Percentiles rank a stretch among this genome's conserved stretches.
Conservation (phyloP, 2,113 vertebrate genomes). For the Lophura nycthemera region DNA sequence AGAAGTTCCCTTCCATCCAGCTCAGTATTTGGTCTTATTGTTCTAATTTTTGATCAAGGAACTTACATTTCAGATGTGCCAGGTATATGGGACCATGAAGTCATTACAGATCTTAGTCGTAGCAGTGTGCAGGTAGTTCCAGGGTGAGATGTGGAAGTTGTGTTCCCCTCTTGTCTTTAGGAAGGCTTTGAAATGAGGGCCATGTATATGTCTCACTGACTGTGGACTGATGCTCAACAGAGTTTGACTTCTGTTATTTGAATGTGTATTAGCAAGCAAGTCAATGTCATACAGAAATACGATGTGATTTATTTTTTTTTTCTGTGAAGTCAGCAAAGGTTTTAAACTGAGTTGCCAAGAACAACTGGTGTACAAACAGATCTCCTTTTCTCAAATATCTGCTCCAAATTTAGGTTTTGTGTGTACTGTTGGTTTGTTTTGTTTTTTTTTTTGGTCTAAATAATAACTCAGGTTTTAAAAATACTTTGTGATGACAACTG, state of each 20-base stretch:
- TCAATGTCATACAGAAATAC: not conserved
- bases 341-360: not conserved
- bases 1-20: not conserved
- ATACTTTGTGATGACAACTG: not conserved
- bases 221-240: not conserved
- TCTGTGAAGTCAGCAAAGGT: not conserved
- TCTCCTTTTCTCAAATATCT: not conserved
- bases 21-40: not conserved
- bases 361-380: not conserved
- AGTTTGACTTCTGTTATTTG: not conserved
- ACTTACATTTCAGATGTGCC: not conserved
- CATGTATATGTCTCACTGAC: not conserved
- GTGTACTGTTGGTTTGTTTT: not conserved
- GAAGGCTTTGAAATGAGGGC: not conserved
- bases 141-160: not conserved
- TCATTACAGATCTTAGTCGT: not conserved
- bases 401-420: not conserved
- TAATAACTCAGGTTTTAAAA: not conserved
- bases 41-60: not conserved
- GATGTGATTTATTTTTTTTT: not conserved
- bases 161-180: not conserved
- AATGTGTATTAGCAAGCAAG: not conserved
- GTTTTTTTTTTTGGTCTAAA: not conserved
- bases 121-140: not conserved
- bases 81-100: not conserved